Evolutionary conservation across 2,797 vertebrate species (phyloP).

Genomic region (Hozukius guyotensis): DNA sequence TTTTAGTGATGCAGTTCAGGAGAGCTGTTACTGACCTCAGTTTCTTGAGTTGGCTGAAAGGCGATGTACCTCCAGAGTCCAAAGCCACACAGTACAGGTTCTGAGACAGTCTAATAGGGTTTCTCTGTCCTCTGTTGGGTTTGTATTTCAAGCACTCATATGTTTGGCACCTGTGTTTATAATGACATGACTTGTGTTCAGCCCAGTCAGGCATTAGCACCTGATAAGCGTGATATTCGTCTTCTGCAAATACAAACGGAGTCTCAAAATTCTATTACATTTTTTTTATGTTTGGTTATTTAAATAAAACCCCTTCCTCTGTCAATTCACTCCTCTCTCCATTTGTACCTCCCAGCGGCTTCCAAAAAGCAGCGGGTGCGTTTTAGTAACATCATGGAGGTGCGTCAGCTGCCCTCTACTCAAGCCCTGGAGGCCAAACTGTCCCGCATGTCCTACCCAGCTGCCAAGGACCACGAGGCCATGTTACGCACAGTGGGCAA

Average conservation of each 20-base stretch:
- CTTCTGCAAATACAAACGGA: not conserved
- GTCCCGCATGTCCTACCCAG: conserved; percentile 94
- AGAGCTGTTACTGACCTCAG: not conserved
- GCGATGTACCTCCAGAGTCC: not conserved
- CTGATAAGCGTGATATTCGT: not conserved
- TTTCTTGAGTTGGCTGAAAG: not conserved
- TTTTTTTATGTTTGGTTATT: not conserved
- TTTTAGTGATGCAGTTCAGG: not conserved
- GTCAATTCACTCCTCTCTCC: not conserved
- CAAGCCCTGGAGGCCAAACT: conserved; percentile 95
- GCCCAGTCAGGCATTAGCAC: not conserved
- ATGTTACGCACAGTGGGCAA: conserved; percentile 91
- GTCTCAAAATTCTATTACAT: not conserved
- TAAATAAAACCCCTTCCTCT: not conserved
- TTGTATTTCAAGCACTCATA: not conserved
- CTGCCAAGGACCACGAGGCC: conserved; percentile 90
- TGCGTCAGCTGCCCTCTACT: conserved; percentile 93
- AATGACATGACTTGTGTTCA: not conserved
- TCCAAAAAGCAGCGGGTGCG: conserved; percentile 93
- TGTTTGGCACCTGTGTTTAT: not conserved
- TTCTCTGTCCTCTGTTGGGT: not conserved
- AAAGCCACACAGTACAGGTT: not conserved
- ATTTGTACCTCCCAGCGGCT: conserved; percentile 64
- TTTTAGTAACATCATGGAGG: conserved; percentile 98
- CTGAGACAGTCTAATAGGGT: not conserved